Percentiles rank a stretch among this genome's conserved stretches.
phyloP scores from a whole-genome alignment of 2,888 invertebrate genomes.

The Drosophila percnosoma region DNA sequence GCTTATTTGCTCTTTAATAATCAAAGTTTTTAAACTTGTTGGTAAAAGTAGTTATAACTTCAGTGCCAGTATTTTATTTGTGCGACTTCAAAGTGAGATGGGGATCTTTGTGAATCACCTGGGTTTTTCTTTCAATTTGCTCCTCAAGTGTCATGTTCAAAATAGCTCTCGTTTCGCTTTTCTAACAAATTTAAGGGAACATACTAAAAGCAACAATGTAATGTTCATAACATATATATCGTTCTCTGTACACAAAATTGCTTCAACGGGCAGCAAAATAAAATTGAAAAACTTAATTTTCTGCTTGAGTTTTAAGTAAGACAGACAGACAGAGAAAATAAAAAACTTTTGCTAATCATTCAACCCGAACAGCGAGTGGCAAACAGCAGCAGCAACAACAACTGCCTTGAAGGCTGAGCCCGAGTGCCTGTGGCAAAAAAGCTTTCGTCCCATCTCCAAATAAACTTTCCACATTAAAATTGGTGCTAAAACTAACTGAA shows the following conservation, averaged over 20 bases:
- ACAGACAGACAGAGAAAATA: constrained; percentile 50
- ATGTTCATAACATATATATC: constrained; percentile 5
- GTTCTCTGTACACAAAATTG: not conserved
- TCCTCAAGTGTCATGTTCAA: constrained; percentile 12
- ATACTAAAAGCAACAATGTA: not conserved
- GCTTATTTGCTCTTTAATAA: not conserved
- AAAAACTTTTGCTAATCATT: constrained; percentile 74
- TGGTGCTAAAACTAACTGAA: constrained; percentile 77
- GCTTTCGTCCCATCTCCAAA: constrained; percentile 15
- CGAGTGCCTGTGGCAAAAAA: constrained; percentile 32
- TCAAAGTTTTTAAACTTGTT: not conserved
- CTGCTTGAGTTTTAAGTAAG: constrained; percentile 51
- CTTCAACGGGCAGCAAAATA: constrained; percentile 15
- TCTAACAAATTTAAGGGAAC: not conserved
- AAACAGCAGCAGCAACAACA: constrained; percentile 12
- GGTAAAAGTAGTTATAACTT: not conserved
- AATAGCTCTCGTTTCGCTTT: not conserved
- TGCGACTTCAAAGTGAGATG: constrained; percentile 21
- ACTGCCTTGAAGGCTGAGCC: constrained; percentile 25
- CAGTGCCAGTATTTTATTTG: not conserved
- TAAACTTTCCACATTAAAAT: constrained; percentile 74
- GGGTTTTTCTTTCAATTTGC: constrained; percentile 20
- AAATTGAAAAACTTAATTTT: constrained; percentile 54
- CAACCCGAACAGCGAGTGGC: constrained; percentile 49
- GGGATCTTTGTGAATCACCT: constrained; percentile 22